Percentiles rank a stretch among this genome's conserved stretches.
These are phyloP conservation scores for Micrastur ruficollis DNA, from an alignment of 2,797 vertebrate genomes.

Conservation along the genomic window DNA sequence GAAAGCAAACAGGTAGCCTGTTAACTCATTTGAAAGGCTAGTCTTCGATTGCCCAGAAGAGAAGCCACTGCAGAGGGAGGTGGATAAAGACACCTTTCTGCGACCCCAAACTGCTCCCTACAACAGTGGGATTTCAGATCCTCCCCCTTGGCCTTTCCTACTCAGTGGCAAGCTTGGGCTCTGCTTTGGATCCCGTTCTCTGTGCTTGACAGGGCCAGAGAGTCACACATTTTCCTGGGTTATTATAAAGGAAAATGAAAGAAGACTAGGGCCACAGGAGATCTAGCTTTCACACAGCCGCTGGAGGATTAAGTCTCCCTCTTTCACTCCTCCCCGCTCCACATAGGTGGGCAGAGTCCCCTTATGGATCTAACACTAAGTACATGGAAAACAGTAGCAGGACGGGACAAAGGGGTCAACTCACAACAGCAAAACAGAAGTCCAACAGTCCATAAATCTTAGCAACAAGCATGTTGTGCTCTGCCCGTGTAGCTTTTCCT, in stretches of 20 bases:
- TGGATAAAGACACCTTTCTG: not conserved
- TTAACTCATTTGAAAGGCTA: not conserved
- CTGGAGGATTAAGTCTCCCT: not conserved
- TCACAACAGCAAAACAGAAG: not conserved
- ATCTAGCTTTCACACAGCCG: not conserved
- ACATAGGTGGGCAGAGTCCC: not conserved
- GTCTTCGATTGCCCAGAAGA: not conserved
- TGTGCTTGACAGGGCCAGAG: not conserved
- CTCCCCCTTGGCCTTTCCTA: not conserved
- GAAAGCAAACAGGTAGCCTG: not conserved
- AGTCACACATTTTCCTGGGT: not conserved
- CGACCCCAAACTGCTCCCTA: not conserved
- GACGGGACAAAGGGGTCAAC: not conserved
- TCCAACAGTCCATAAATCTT: not conserved
- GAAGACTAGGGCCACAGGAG: not conserved
- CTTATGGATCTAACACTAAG: not conserved
- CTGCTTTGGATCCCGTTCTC: not conserved
- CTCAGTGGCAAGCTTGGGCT: not conserved
- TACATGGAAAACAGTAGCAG: not conserved
- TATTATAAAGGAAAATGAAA: not conserved
- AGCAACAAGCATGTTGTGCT: not conserved
- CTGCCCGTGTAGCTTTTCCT: not conserved
- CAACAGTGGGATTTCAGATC: not conserved
- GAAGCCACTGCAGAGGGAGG: not conserved
- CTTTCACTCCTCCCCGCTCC: not conserved